A percentile compares a stretch with the other conserved stretches of the same genome.
Conservation (phyloP, 2,797 vertebrate genomes). For the Enteromius afrohamiltoni region DNA sequence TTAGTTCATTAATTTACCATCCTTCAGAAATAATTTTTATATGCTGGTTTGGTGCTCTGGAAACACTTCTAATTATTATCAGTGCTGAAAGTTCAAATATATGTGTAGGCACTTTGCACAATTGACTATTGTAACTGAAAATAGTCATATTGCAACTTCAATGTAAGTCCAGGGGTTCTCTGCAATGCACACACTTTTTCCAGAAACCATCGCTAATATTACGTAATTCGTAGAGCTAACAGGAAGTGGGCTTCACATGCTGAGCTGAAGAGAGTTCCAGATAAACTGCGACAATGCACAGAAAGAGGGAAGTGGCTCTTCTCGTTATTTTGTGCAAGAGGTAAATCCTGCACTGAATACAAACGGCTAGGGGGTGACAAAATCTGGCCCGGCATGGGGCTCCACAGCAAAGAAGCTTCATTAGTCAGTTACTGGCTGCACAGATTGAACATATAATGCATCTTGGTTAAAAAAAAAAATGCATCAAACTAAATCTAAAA, state of each 20-base stretch:
- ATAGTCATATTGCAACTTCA: neutral
- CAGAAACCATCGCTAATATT: neutral
- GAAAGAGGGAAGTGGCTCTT: slow-evolving; percentile 40
- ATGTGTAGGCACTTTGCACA: neutral
- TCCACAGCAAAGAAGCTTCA: neutral
- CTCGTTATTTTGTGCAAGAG: slow-evolving; percentile 1
- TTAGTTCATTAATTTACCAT: neutral
- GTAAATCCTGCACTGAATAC: slow-evolving; percentile 39
- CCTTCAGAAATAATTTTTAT: neutral
- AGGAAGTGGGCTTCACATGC: slow-evolving; percentile 32
- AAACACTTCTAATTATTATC: neutral
- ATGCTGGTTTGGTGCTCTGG: neutral
- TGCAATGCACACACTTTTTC: neutral
- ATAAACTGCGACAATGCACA: slow-evolving; percentile 27
- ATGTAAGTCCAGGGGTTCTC: neutral
- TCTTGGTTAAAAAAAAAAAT: neutral
- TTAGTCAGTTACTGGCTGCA: neutral
- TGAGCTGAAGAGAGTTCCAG: slow-evolving; percentile 26
- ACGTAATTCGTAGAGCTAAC: neutral
- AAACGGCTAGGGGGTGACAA: slow-evolving; percentile 9
- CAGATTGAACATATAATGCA: neutral
- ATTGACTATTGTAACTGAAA: neutral
- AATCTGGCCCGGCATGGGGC: neutral
- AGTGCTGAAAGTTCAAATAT: neutral
- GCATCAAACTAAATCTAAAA: neutral